Percentiles rank a stretch among this genome's conserved stretches.
Evolutionary conservation across 2,888 invertebrate genomes (phyloP).

Genomic region (Xestia ashworthii): DNA sequence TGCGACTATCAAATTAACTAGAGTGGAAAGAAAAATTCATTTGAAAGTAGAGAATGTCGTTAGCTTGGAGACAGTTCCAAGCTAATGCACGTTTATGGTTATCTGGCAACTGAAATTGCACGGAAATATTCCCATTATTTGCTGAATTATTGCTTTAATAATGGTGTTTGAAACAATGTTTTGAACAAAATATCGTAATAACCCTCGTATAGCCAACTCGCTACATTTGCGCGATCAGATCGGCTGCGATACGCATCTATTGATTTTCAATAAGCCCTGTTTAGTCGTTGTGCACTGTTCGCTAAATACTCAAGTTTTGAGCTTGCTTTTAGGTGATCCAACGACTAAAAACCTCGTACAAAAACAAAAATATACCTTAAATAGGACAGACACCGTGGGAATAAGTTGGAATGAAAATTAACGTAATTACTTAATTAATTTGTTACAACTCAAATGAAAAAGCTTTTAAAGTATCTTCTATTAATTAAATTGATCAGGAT

Average conservation of each 20-base stretch:
- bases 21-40: slow-evolving; percentile 36
- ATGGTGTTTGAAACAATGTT: slow-evolving; percentile 29
- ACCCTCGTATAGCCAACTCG: slow-evolving; percentile 18
- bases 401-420: slow-evolving; percentile 2
- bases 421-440: slow-evolving; percentile 18
- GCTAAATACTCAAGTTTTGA: slow-evolving; percentile 22
- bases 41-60: slow-evolving; percentile 26
- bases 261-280: slow-evolving; percentile 64
- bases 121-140: slow-evolving; percentile 14
- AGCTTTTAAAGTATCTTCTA: slow-evolving; percentile 19
- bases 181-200: slow-evolving; percentile 23
- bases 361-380: not conserved
- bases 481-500: slow-evolving; percentile 36
- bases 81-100: slow-evolving; percentile 42
- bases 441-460: slow-evolving; percentile 14
- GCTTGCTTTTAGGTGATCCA: not conserved
- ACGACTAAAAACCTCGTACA: not conserved
- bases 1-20: slow-evolving; percentile 34
- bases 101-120: slow-evolving; percentile 28
- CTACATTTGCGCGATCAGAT: slow-evolving; percentile 55
- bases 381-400: not conserved
- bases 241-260: slow-evolving; percentile 62
- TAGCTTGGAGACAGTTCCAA: slow-evolving; percentile 29
- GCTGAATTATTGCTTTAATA: slow-evolving; percentile 34
- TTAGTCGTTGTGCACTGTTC: slow-evolving; percentile 43